Conservation (phyloP, 2,113 vertebrate genomes). For the Argyrosomus japonicus region DNA sequence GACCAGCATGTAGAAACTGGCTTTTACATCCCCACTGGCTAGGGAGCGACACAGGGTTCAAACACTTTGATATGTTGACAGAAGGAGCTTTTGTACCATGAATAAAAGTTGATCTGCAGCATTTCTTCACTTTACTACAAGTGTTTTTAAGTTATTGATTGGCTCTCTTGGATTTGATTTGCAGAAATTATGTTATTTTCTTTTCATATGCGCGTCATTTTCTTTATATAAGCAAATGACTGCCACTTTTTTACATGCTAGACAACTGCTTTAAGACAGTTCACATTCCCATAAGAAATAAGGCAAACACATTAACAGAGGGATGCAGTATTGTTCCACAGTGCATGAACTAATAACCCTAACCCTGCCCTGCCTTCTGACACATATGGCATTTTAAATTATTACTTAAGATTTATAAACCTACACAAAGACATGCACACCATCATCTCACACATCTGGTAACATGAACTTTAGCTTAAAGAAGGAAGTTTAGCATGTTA, state of each 20-base stretch:
- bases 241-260: not conserved
- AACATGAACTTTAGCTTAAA: not conserved
- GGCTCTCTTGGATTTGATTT: not conserved
- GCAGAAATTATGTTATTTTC: not conserved
- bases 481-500: not conserved
- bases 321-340: constrained; percentile 38
- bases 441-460: not conserved
- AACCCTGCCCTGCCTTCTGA: not conserved
- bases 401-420: constrained; percentile 12
- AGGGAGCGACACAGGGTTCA: too few relatives aligned
- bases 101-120: not conserved
- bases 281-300: constrained; percentile 42
- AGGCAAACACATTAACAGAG: constrained; percentile 35
- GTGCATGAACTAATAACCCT: constrained; percentile 6
- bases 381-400: not conserved
- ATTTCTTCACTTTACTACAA: not conserved
- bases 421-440: not conserved
- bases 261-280: constrained; percentile 4
- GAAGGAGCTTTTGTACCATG: not conserved
- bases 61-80: too few relatives aligned
- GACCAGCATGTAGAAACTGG: too few relatives aligned
- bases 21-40: too few relatives aligned
- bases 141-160: not conserved
- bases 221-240: not conserved
- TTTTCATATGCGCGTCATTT: not conserved